phyloP scores from a whole-genome alignment of 2,797 vertebrate species.

The Coregonus suidteri region DNA sequence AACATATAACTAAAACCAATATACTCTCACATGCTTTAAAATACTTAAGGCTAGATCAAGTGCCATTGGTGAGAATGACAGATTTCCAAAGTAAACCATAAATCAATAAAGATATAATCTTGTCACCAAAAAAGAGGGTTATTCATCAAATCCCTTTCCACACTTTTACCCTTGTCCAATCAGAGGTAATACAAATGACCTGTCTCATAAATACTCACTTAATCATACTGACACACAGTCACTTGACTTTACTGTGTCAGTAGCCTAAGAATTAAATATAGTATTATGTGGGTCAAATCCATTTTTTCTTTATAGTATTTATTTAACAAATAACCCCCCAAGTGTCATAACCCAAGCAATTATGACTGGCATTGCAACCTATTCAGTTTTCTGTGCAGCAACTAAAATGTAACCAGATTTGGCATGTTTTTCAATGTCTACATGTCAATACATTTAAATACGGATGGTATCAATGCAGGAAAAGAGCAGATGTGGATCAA shows the following conservation, averaged over 20 bases:
- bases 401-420: constrained; percentile 44
- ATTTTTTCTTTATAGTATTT: constrained; percentile 22
- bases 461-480: constrained; percentile 63
- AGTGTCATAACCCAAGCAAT: constrained; percentile 48
- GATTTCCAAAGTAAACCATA: constrained; percentile 42
- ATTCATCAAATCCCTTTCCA: constrained; percentile 56
- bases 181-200: constrained; percentile 20
- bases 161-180: constrained; percentile 25
- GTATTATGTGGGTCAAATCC: constrained; percentile 23
- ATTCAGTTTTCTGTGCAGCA: constrained; percentile 6
- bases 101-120: constrained; percentile 48
- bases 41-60: constrained; percentile 31
- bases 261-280: background rate
- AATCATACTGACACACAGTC: constrained; percentile 16
- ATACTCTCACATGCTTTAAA: constrained; percentile 37
- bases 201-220: constrained; percentile 3
- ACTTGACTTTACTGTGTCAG: background rate
- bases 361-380: constrained; percentile 52
- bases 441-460: constrained; percentile 57
- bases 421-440: constrained; percentile 50
- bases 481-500: constrained; percentile 51
- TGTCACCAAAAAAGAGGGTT: constrained; percentile 39
- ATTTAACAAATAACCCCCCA: constrained; percentile 43
- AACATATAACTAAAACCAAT: constrained; percentile 16
- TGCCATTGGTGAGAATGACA: constrained; percentile 48